A percentile compares a stretch with the other conserved stretches of the same genome.
Evolutionary conservation across 2,113 vertebrate species (phyloP).

Genomic region (Alaudala cheleensis): DNA sequence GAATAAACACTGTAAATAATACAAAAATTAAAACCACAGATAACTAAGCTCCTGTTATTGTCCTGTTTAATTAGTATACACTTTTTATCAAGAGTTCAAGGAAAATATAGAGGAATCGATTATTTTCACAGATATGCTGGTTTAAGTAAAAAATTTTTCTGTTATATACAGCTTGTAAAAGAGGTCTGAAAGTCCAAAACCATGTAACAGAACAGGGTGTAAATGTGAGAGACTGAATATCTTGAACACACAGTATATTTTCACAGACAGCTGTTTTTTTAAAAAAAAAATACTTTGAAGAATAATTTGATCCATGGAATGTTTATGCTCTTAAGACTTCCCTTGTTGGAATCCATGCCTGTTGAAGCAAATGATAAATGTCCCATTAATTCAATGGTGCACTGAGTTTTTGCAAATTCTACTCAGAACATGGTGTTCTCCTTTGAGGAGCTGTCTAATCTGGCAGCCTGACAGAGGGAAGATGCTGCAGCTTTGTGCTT

Average conservation of each 20-base stretch:
- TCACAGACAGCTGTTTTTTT: not conserved
- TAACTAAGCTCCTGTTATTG: not conserved
- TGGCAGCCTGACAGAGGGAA: not conserved
- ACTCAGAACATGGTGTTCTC: not conserved
- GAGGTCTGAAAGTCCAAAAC: not conserved
- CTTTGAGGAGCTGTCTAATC: not conserved
- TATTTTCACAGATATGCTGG: not conserved
- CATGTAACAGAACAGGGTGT: not conserved
- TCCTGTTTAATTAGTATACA: not conserved
- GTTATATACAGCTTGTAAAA: not conserved
- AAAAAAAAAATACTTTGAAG: not conserved
- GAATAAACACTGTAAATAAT: not conserved
- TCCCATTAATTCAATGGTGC: not conserved
- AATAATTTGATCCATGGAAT: not conserved
- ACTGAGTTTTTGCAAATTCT: not conserved
- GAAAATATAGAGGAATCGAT: not conserved
- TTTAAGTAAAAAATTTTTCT: not conserved
- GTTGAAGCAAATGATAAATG: not conserved
- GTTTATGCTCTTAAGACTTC: not conserved
- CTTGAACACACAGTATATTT: not conserved
- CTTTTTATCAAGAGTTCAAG: not conserved
- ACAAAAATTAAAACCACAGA: not conserved
- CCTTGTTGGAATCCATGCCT: not conserved
- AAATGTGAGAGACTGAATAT: not conserved
- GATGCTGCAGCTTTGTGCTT: not conserved